Evolutionary conservation across 37 sponge, comb jelly and placozoan species (phyloP).

Genomic region (Ephydatia muelleri): DNA sequence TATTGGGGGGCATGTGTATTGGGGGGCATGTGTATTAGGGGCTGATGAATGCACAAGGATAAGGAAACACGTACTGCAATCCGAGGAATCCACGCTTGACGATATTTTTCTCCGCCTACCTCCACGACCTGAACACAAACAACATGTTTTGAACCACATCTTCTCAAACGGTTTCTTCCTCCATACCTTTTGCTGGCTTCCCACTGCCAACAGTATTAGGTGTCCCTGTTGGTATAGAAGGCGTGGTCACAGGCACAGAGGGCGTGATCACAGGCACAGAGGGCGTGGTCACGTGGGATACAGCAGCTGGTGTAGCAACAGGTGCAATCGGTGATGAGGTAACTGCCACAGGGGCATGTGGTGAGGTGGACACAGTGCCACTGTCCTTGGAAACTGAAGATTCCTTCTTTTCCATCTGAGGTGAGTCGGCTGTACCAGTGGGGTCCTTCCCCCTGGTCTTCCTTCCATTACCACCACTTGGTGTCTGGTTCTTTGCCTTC

Average conservation of each 20-base stretch:
- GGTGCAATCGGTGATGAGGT: background rate
- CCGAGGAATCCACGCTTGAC: background rate
- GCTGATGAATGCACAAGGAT: too few species aligned
- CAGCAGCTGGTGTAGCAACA: too few species aligned
- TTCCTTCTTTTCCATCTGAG: background rate
- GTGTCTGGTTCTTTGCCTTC: background rate
- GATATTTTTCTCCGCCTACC: background rate
- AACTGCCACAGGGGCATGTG: background rate
- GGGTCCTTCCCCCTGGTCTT: background rate
- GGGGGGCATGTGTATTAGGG: too few species aligned
- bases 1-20: too few species aligned
- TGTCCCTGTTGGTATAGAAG: background rate
- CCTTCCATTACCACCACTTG: background rate
- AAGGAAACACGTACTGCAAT: background rate
- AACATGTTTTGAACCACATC: too few species aligned
- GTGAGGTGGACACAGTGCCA: background rate
- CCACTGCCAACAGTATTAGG: background rate
- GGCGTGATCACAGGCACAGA: too few species aligned
- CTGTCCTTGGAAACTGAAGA: background rate
- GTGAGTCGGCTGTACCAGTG: background rate
- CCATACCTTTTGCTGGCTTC: background rate
- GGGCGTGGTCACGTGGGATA: background rate
- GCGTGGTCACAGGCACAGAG: background rate
- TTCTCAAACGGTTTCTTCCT: background rate
- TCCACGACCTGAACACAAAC: background rate